These are phyloP conservation scores for Eurytoma adleriae DNA, from an alignment of 2,888 invertebrate genomes.

Conservation along the genomic window DNA sequence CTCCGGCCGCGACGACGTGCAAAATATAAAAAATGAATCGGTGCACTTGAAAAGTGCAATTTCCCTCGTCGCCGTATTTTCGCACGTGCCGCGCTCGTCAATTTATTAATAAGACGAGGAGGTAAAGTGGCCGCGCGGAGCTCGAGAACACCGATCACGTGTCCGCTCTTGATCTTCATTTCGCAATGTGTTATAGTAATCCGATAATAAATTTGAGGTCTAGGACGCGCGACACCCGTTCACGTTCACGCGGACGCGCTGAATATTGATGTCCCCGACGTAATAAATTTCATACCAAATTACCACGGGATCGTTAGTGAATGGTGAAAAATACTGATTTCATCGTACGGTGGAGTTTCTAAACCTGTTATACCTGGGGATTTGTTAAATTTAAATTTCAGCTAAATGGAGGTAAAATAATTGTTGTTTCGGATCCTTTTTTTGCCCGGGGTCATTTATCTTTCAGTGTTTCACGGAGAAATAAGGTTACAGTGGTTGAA, in stretches of 20 bases:
- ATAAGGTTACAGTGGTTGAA: no score
- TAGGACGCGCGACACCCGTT: not conserved
- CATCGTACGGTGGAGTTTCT: not conserved
- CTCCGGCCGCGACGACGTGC: no score
- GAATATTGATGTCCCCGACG: slow-evolving; percentile 13
- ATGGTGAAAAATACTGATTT: slow-evolving; percentile 8
- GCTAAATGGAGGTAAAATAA: no score
- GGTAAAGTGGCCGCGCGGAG: not conserved
- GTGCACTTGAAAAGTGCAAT: not conserved
- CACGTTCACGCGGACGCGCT: slow-evolving; percentile 9
- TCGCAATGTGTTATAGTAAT: slow-evolving; percentile 12
- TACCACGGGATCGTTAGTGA: slow-evolving; percentile 3
- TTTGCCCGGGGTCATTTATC: no score
- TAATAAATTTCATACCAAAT: slow-evolving; percentile 4
- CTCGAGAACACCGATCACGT: slow-evolving; percentile 5
- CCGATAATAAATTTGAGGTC: slow-evolving; percentile 34
- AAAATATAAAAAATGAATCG: slow-evolving; percentile 17
- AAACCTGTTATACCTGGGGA: no score
- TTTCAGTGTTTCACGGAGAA: no score
- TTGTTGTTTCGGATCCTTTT: no score
- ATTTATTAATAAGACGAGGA: slow-evolving; percentile 28
- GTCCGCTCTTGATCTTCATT: slow-evolving; percentile 31
- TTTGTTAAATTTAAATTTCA: no score
- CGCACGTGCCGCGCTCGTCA: not conserved
- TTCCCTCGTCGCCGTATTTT: not conserved